Conservation (phyloP, 2,113 vertebrate species). For the Pelobates fuscus region DNA sequence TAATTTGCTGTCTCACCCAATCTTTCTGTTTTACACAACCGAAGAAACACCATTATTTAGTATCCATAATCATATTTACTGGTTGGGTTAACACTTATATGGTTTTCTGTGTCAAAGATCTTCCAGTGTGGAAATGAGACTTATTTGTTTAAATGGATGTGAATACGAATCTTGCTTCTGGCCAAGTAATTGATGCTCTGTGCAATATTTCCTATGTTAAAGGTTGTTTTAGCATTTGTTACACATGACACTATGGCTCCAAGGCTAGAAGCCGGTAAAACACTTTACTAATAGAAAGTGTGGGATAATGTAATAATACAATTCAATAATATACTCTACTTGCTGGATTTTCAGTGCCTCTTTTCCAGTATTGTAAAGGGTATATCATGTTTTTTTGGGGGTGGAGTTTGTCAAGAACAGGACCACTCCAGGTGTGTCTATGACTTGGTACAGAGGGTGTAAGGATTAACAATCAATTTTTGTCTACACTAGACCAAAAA, state of each 20-base stretch:
- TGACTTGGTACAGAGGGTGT: too few species aligned
- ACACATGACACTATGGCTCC: neutral
- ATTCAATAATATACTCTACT: too few species aligned
- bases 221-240: neutral
- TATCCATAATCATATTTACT: neutral
- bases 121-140: neutral
- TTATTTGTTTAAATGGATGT: neutral
- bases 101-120: neutral
- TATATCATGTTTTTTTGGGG: too few species aligned
- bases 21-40: too few species aligned
- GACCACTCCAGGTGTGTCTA: too few species aligned
- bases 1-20: too few species aligned
- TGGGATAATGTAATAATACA: too few species aligned
- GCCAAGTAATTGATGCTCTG: neutral
- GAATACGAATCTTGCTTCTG: conserved; percentile 27
- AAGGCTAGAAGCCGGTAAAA: neutral
- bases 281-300: neutral
- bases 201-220: neutral
- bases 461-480: too few species aligned
- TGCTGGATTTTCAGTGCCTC: too few species aligned
- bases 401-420: too few species aligned
- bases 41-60: neutral
- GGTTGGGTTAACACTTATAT: neutral
- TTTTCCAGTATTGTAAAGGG: too few species aligned
- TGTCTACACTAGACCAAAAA: too few species aligned